Evolutionary conservation across 1,140 invertebrate genomes (phyloP), one percentile per base, ranked within the genome.

Genomic region (Drosophila prosaltans): DNA sequence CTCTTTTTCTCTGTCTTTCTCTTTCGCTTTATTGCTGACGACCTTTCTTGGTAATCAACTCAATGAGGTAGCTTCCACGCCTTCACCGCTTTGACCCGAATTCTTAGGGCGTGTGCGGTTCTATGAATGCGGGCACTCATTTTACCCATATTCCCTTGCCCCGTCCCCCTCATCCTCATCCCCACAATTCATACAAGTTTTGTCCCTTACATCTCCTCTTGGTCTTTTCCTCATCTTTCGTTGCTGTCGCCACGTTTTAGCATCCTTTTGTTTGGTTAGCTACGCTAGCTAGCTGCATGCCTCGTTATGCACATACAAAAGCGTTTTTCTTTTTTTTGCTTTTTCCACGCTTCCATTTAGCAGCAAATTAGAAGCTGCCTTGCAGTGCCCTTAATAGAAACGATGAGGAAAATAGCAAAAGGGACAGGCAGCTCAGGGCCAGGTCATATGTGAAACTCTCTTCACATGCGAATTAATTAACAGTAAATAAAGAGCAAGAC

Each of bases 301-400:
- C 82, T 86, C 82, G 82, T 88, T 86, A 86, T 86, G 82, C 82
- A 88, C 79, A 82, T 88, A 86, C 83, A 51, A 86, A 86, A 82
- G 82, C 82, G 69, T 67, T 75, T 77, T 74, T 40, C 2, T 40
- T 43, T 43, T 41, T 21, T 48, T 4, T 30, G 2, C 2, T 30
- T 41, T 51, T 51, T 51, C 45, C 45, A 51, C 79, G 62, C 82
- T 85, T 82, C 79, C 84, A 85, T 85, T 85, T 85, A 74, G 69
- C 72, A 88, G 82, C 76, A 88, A 86, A 86, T 86, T 86, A 88
- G 81, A 76, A 80, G 73, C 71, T 70, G 67, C 48, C 73, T 74
- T 76, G 74, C 65, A 66, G 40, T 67, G 61, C 40, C 45, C 43
- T 48, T 21, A 57, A 61, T 61, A 65, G 7, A 55, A 45, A n/a